A percentile compares a stretch with the other conserved stretches of the same genome.
Evolutionary conservation across 37 sponge, comb jelly and placozoan species (phyloP).

Genomic region (Chondrilla cf. caribensis): DNA sequence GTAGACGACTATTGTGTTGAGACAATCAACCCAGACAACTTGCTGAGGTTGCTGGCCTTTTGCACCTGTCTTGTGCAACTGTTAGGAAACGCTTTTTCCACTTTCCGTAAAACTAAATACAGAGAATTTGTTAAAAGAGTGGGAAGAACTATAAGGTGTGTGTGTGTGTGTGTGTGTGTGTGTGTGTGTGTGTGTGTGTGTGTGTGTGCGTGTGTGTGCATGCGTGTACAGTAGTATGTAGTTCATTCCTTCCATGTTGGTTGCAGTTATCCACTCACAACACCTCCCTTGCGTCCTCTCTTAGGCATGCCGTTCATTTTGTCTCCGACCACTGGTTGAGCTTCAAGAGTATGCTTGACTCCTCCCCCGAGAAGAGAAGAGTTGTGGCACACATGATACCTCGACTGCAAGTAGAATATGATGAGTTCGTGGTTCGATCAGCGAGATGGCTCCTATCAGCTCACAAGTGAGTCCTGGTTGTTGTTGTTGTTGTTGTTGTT

Average conservation of each 20-base stretch:
- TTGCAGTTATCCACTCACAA: background rate
- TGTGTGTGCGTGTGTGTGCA: too few species aligned
- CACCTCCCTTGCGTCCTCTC: too few species aligned
- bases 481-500: too few species aligned
- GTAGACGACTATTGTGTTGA: constrained; percentile 51
- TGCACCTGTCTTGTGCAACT: constrained; percentile 74
- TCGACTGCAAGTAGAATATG: constrained; percentile 85
- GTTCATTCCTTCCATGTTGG: background rate
- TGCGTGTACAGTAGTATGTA: background rate
- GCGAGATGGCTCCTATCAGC: constrained; percentile 81
- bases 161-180: background rate
- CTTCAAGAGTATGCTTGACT: constrained; percentile 41
- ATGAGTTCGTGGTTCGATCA: constrained; percentile 83
- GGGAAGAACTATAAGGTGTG: constrained; percentile 69
- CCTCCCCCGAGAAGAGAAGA: constrained; percentile 18
- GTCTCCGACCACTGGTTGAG: constrained; percentile 88
- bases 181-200: too few species aligned
- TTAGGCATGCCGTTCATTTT: constrained; percentile 73
- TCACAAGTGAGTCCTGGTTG: constrained; percentile 56
- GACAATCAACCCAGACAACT: constrained; percentile 38
- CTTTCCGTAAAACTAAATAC: constrained; percentile 64
- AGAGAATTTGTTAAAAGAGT: constrained; percentile 80
- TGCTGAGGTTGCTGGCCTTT: constrained; percentile 81
- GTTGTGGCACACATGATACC: constrained; percentile 52
- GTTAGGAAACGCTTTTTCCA: constrained; percentile 77